phyloP scores from a whole-genome alignment of 30 jellyfish, hydroid and myxozoan species.

The Chrysaora quinquecirrha region DNA sequence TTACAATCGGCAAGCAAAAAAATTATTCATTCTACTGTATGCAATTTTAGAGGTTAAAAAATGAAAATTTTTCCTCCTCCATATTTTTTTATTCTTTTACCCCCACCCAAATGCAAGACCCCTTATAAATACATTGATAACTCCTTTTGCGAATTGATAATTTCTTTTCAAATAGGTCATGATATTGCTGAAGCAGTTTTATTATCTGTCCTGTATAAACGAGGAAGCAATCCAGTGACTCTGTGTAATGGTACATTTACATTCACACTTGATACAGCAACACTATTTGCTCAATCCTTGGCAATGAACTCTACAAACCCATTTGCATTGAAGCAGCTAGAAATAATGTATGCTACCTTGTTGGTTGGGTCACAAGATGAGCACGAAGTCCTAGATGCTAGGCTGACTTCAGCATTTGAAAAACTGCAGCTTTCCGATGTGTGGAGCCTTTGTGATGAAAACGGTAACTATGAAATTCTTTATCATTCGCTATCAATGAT shows the following conservation, averaged over 20 bases:
- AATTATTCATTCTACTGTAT: too few species aligned
- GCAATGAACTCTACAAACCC: constrained; percentile 73
- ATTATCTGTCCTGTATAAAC: constrained; percentile 52
- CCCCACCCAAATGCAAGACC: too few species aligned
- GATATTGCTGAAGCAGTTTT: constrained; percentile 81
- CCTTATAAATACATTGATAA: too few species aligned
- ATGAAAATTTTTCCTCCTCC: too few species aligned
- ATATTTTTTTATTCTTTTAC: too few species aligned
- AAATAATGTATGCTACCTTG: constrained; percentile 38
- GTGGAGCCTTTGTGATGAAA: constrained; percentile 42
- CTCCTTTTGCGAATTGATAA: too few species aligned
- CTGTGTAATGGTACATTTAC: constrained; percentile 51
- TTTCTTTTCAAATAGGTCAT: too few species aligned
- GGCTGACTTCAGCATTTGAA: constrained; percentile 59
- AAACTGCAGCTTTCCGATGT: constrained; percentile 33
- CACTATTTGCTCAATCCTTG: constrained; percentile 83
- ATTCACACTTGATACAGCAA: constrained; percentile 74
- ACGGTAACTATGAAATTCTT: too few species aligned
- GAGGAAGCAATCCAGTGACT: constrained; percentile 4
- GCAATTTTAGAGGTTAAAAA: too few species aligned
- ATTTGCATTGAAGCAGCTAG: constrained; percentile 71
- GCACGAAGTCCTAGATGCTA: constrained; percentile 38
- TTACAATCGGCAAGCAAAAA: too few species aligned
- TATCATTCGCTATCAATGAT: too few species aligned
- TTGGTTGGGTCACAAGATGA: constrained; percentile 39